phyloP scores from a whole-genome alignment of 64 coral and sea anemone genomes.

The Stichodactyla mertensii region DNA sequence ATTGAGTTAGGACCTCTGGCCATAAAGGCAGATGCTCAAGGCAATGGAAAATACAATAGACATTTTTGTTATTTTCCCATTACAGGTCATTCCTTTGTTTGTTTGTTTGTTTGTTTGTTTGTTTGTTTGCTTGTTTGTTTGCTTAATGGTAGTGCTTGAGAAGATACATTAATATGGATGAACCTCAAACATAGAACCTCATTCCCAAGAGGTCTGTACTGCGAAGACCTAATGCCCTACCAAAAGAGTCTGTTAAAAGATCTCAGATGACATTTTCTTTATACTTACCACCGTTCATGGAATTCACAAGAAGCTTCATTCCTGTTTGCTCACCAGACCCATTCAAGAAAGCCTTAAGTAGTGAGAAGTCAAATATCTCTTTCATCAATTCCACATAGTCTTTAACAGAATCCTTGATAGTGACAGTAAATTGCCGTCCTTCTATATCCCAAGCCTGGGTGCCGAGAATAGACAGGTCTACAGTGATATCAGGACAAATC shows the following conservation, averaged over 20 bases:
- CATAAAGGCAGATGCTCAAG: too few relatives aligned
- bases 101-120: too few relatives aligned
- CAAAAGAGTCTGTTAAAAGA: too few relatives aligned
- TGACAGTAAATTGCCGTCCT: constrained; percentile 68
- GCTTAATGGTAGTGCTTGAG: too few relatives aligned
- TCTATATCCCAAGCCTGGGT: constrained; percentile 68
- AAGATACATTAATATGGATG: too few relatives aligned
- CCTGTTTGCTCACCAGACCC: constrained; percentile 35
- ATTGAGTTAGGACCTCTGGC: too few relatives aligned
- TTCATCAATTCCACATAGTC: constrained; percentile 93
- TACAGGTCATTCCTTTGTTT: too few relatives aligned
- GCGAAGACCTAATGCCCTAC: too few relatives aligned
- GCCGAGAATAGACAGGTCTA: constrained; percentile 53
- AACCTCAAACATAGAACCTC: too few relatives aligned
- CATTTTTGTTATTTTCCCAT: too few relatives aligned
- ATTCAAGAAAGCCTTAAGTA: constrained; percentile 63
- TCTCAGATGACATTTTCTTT: not conserved
- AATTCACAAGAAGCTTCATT: constrained; percentile 65
- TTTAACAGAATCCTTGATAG: constrained; percentile 71
- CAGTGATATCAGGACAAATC: constrained; percentile 55
- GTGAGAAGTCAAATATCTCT: constrained; percentile 89
- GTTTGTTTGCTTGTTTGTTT: too few relatives aligned
- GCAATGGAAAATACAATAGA: too few relatives aligned
- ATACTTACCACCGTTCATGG: constrained; percentile 86
- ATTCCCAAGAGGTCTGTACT: not conserved